Evolutionary conservation across 1,140 invertebrate genomes (phyloP), one percentile per base, ranked within the genome.

Genomic region (Popillia japonica): DNA sequence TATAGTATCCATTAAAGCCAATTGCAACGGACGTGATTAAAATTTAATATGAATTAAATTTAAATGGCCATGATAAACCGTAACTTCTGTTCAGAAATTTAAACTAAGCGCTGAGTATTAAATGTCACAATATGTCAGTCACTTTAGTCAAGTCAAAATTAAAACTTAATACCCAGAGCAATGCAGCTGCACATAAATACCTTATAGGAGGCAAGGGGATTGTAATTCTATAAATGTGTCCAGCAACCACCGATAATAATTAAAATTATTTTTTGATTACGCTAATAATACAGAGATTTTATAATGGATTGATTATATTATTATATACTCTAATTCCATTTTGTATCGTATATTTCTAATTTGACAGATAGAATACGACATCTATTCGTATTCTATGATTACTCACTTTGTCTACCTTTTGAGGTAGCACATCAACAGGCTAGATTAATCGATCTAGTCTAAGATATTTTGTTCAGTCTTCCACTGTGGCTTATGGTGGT

Each of bases 31-130:
- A n/a, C n/a, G 14, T 17, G 17, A 55, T 55, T 55, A 55, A 55
- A 55, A 55, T 55, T 55, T 55, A 55, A 55, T 55, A 55, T 55
- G 48, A n/a, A 55, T 55, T 55, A 55, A 55, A 55, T 55, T 55
- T 55, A 55, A 55, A 55, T 55, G 48, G 14, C 2, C 48, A 17
- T 0, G 48, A 55, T 17, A 55, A 55, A 55, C 48, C 17, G 17
- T 55, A 55, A 55, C 17, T 55, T 55, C 48, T 14, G 11, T n/a
- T 55, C n/a, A 55, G 48, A 55, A 55, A 55, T 55, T 55, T 55
- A 55, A 55, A 55, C 48, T 55, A 55, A 55, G 17, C 17, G 48
- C 14, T 17, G n/a, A 17, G 14, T 17, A 17, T 55, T 55, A 55
- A 7, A 55, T 55, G 48, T 55, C 48, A 17, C 48, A 55, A 55